Base-by-base conservation (phyloP, 2,888 invertebrate genomes). In the Marasmarcha lunaedactyla region DNA sequence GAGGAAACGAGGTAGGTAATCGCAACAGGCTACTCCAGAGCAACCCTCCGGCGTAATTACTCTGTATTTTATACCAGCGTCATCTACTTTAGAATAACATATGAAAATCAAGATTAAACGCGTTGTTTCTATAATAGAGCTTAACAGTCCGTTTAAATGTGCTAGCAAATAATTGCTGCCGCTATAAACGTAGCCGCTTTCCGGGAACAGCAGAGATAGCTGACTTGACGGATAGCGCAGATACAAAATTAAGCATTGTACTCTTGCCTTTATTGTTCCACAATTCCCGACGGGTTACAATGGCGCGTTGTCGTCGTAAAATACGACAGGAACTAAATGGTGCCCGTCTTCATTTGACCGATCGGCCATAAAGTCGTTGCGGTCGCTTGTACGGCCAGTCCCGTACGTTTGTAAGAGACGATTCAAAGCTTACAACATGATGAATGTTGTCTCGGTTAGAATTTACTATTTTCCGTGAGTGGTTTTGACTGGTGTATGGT, bases 261-360 rank as follows among this genome's bases (percentile, higher is more conserved):
- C 30, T 11, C n/a, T 4, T 7, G 11, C 30, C 30, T 10, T 52
- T 54, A 69, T 71, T 72, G 70, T 71, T 57, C 57, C 51, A 43
- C 10, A 11, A 10, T 30, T 30, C 30, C 10, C 45, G 41, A 20
- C 34, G 33, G 27, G 42, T 5, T 20, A 20, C 44, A 37, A 46
- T 38, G 43, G 46, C 52, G 52, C 50, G 48, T 48, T 52, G 49
- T 56, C 52, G 59, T 66, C 63, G 62, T 70, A 70, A 71, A 70
- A 67, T 64, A 65, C 65, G 71, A 62, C 69, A 71, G 65, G 59
- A 62, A 69, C 68, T 63, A 70, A 76, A 72, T 71, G 62, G 66
- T 57, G 54, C 59, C 58, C 50, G 58, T 61, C 60, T 55, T 54
- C 57, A 58, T 63, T 62, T 70, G 67, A 71, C 59, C 59, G 71